Percentiles rank a stretch among this genome's conserved stretches.
Conservation (phyloP, 2,797 vertebrate genomes). For the Cyprinodon diabolis region DNA sequence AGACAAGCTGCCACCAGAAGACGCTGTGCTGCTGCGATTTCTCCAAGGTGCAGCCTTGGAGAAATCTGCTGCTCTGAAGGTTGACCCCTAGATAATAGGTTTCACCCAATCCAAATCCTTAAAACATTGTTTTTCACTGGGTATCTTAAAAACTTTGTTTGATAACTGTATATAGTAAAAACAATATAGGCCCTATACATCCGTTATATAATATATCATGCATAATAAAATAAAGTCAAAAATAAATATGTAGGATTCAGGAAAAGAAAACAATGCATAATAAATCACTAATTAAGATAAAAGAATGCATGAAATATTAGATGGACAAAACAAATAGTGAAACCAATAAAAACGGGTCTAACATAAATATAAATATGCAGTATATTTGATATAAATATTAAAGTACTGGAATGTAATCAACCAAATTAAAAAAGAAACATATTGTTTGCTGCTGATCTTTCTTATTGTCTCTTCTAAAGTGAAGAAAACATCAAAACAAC, state of each 20-base stretch:
- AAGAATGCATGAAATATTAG: background rate
- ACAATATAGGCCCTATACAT: background rate
- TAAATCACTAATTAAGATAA: background rate
- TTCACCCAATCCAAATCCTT: background rate
- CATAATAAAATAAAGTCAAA: background rate
- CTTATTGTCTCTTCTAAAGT: no score
- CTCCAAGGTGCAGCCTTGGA: conserved; percentile 28
- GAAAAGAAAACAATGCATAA: background rate
- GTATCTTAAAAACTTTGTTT: background rate
- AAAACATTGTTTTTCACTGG: background rate
- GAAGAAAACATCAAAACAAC: no score
- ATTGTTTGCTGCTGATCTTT: no score
- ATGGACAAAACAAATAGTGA: background rate
- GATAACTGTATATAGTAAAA: background rate
- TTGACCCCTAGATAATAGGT: background rate
- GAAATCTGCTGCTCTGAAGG: background rate
- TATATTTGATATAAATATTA: no score
- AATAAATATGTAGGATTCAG: background rate
- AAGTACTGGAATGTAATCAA: no score
- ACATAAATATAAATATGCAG: no score
- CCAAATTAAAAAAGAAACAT: no score
- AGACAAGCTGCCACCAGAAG: conserved; percentile 68
- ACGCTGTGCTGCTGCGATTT: conserved; percentile 72
- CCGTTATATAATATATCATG: no score
- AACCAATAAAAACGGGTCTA: no score